Percentiles rank a stretch among this genome's conserved stretches.
Evolutionary conservation across 2,113 vertebrate genomes (phyloP).

Genomic region (Cygnus atratus): DNA sequence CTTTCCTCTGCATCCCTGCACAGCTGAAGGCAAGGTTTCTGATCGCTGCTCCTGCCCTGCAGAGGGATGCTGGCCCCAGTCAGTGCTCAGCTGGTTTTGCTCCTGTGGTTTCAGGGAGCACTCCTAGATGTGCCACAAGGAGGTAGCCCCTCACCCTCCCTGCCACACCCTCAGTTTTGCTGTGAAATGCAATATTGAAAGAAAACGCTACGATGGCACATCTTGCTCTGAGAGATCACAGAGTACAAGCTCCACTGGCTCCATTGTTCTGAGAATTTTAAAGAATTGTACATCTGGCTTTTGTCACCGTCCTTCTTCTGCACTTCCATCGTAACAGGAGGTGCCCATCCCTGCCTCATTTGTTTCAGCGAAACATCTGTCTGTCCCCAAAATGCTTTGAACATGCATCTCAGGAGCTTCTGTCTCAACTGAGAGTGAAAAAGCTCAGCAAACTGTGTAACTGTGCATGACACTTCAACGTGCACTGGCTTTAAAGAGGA

Average conservation of each 20-base stretch:
- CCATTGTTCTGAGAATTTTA: background rate
- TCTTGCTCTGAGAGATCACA: background rate
- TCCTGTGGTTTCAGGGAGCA: no score
- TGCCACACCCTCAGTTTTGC: background rate
- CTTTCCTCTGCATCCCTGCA: background rate
- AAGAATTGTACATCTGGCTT: background rate
- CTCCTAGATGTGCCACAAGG: no score
- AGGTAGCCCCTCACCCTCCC: background rate
- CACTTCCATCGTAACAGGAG: background rate
- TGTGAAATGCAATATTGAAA: background rate
- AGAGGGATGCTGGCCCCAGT: background rate
- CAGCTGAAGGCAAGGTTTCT: conserved; percentile 5
- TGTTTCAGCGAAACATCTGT: background rate
- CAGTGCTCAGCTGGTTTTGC: no score
- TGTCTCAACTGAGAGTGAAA: background rate
- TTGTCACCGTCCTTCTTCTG: background rate
- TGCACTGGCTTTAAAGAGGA: background rate
- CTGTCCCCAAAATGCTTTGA: background rate
- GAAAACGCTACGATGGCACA: background rate
- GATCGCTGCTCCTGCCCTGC: background rate
- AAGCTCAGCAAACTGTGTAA: fast-evolving
- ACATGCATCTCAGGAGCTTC: background rate
- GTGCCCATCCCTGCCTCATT: background rate
- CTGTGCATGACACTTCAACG: fast-evolving
- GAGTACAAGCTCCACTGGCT: background rate